These are phyloP conservation scores for Dufourea novaeangliae DNA, from an alignment of 1,140 invertebrate species.

Conservation along the genomic window DNA sequence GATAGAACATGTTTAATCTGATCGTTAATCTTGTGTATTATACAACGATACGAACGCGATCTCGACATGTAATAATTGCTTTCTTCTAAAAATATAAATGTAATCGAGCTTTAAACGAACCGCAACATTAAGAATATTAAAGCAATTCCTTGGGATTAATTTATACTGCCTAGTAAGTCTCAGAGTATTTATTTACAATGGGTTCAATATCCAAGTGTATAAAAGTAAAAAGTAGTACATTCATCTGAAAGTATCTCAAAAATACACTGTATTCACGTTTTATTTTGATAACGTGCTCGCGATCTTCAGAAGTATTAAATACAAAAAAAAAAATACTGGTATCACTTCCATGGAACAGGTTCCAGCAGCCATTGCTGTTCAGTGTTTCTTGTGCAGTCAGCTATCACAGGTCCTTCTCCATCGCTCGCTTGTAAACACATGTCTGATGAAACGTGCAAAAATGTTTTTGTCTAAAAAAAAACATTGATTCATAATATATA, in stretches of 20 bases:
- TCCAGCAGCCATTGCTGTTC: conserved; percentile 83
- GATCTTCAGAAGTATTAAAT: not conserved
- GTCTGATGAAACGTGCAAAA: conserved; percentile 81
- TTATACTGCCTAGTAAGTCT: too few relatives aligned
- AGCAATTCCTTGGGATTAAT: not conserved
- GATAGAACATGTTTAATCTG: not conserved
- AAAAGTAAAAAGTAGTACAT: conserved; percentile 9
- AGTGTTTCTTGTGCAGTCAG: conserved; percentile 78
- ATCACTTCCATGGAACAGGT: conserved; percentile 80
- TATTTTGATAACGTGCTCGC: not conserved
- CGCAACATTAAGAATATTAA: not conserved
- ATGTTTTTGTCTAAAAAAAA: conserved; percentile 76
- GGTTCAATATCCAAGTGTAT: not conserved
- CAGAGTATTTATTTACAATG: conserved; percentile 29
- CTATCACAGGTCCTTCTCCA: conserved; percentile 80
- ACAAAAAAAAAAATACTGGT: not conserved
- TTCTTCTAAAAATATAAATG: not conserved
- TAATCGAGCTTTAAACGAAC: not conserved
- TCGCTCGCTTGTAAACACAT: conserved; percentile 83
- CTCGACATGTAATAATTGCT: not conserved
- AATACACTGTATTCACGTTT: not conserved
- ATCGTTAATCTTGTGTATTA: not conserved
- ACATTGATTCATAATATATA: conserved; percentile 8
- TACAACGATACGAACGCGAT: not conserved
- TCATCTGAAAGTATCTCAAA: conserved; percentile 16